Conservation (phyloP, 2,888 invertebrate species). For the Thecocarcelia acutangulata region DNA sequence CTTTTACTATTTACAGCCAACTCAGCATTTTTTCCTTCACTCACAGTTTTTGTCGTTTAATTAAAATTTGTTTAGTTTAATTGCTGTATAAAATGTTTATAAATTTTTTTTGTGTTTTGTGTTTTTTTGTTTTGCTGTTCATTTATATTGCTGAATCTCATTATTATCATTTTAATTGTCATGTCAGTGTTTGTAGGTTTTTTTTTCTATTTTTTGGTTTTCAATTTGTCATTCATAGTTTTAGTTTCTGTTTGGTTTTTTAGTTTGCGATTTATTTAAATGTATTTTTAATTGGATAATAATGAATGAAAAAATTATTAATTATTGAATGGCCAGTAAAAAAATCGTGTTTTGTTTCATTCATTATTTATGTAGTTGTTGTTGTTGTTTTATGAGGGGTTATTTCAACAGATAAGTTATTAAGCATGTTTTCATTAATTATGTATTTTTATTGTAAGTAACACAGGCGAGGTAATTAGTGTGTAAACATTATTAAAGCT, state of each 20-base stretch:
- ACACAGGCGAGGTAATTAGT: too few relatives aligned
- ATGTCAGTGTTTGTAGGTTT: constrained; percentile 29
- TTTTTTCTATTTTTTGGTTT: constrained; percentile 4
- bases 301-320: constrained; percentile 41
- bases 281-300: constrained; percentile 54
- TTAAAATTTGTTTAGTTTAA: constrained; percentile 48
- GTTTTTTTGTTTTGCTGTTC: not conserved
- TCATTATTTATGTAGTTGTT: not conserved
- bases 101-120: constrained; percentile 1
- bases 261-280: constrained; percentile 21
- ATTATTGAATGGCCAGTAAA: constrained; percentile 23
- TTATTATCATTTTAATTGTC: constrained; percentile 56
- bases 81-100: constrained; percentile 13
- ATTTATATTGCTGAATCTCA: constrained; percentile 31
- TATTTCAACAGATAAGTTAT: too few relatives aligned
- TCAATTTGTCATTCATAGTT: constrained; percentile 32
- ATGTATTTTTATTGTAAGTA: too few relatives aligned
- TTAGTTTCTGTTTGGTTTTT: constrained; percentile 1
- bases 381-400: too few relatives aligned
- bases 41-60: constrained; percentile 22
- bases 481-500: too few relatives aligned
- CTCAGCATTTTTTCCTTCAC: constrained; percentile 5
- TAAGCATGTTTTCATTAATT: too few relatives aligned
- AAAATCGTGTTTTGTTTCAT: constrained; percentile 7
- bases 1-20: not conserved